A percentile compares a stretch with the other conserved stretches of the same genome.
phyloP scores from a whole-genome alignment of 2,888 invertebrate species.

The Enchytraeus crypticus region DNA sequence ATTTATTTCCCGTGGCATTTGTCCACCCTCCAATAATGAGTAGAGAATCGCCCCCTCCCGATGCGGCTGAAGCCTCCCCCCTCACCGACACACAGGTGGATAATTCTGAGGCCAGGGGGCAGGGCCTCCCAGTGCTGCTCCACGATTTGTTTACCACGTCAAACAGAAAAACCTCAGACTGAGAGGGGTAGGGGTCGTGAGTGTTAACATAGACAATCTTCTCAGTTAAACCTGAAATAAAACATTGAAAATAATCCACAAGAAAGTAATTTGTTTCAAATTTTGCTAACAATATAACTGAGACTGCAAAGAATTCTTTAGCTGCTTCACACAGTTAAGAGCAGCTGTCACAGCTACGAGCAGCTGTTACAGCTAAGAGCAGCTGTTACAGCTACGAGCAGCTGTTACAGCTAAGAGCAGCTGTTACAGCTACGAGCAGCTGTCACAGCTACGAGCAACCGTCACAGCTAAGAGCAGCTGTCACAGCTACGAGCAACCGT shows the following conservation, averaged over 20 bases:
- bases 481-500: too few relatives aligned
- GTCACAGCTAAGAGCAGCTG: too few relatives aligned
- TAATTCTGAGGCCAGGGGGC: slow-evolving; percentile 25
- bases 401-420: too few relatives aligned
- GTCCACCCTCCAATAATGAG: slow-evolving; percentile 28
- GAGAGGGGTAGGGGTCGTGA: slow-evolving; percentile 19
- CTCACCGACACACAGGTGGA: slow-evolving; percentile 24
- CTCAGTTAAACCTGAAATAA: slow-evolving; percentile 10
- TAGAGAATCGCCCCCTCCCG: slow-evolving; percentile 21
- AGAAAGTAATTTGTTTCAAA: not conserved
- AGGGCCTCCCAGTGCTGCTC: slow-evolving; percentile 25
- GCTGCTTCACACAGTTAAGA: too few relatives aligned
- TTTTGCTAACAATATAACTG: too few relatives aligned
- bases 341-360: too few relatives aligned
- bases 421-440: too few relatives aligned
- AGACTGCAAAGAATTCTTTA: too few relatives aligned
- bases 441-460: too few relatives aligned
- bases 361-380: too few relatives aligned
- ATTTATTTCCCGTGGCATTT: slow-evolving; percentile 16
- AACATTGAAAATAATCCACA: not conserved
- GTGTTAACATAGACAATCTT: slow-evolving; percentile 25
- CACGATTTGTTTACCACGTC: slow-evolving; percentile 29
- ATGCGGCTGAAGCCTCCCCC: too few relatives aligned
- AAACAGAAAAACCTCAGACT: slow-evolving; percentile 23
- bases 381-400: too few relatives aligned